These are phyloP conservation scores for Echinops telfairi DNA, from an alignment of 2,113 vertebrate species.

Conservation along the genomic window DNA sequence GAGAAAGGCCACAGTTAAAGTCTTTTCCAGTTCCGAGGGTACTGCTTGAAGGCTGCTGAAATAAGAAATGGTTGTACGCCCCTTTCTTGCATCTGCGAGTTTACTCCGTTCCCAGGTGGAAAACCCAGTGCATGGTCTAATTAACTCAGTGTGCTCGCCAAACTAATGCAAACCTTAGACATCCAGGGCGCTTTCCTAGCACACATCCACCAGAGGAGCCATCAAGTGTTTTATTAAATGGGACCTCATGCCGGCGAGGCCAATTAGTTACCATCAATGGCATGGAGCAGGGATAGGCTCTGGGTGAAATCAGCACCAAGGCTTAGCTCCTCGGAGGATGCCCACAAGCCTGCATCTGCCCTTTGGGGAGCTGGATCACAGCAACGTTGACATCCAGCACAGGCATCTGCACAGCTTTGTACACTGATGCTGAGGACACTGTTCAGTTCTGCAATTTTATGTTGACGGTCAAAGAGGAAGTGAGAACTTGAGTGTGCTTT, in stretches of 20 bases:
- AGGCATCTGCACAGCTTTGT: neutral
- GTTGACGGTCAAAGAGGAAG: constrained; percentile 17
- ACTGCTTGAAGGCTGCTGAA: constrained; percentile 44
- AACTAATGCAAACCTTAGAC: constrained; percentile 66
- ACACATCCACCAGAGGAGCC: constrained; percentile 44
- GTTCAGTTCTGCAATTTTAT: neutral
- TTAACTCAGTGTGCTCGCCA: constrained; percentile 71
- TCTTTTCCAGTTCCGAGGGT: constrained; percentile 44
- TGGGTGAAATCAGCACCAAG: neutral
- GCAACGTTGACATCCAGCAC: neutral
- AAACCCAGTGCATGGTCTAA: constrained; percentile 53
- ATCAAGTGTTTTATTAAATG: constrained; percentile 71
- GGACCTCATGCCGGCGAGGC: constrained; percentile 39
- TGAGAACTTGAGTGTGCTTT: constrained; percentile 1
- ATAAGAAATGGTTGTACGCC: neutral
- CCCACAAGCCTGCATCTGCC: neutral
- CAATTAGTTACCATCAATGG: constrained; percentile 70
- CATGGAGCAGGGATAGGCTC: neutral
- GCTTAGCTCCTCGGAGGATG: neutral
- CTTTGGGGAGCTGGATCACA: neutral
- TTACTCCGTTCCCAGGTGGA: constrained; percentile 40
- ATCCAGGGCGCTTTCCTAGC: constrained; percentile 38
- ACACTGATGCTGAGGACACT: neutral
- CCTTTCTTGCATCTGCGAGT: neutral
- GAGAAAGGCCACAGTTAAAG: constrained; percentile 29